phyloP scores from a whole-genome alignment of 2,888 invertebrate species.

The Chymomyza procnemis region DNA sequence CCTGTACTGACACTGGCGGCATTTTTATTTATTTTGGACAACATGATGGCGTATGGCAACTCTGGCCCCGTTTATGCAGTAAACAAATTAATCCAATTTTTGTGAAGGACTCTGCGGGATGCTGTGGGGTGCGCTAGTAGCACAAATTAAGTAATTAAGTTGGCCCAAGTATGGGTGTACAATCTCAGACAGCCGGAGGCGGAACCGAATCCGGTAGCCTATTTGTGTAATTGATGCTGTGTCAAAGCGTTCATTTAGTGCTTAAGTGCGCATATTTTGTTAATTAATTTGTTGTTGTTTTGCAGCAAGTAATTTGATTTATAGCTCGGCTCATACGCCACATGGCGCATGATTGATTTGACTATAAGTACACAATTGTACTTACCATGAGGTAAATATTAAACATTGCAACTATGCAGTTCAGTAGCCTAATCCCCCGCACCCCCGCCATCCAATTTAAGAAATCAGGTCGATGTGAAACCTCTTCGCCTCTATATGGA shows the following conservation, averaged over 20 bases:
- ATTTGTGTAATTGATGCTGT: constrained; percentile 65
- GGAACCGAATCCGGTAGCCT: background rate
- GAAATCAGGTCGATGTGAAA: no score
- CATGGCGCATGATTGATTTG: constrained; percentile 49
- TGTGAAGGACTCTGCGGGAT: constrained; percentile 18
- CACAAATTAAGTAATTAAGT: constrained; percentile 72
- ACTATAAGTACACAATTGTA: background rate
- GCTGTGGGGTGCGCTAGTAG: constrained; percentile 25
- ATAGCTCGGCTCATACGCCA: constrained; percentile 8
- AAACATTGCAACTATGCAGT: constrained; percentile 7
- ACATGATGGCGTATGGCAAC: background rate
- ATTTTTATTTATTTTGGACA: constrained; percentile 1
- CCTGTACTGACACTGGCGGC: constrained; percentile 12
- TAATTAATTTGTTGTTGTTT: constrained; percentile 35
- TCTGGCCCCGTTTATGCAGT: constrained; percentile 23
- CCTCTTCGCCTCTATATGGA: background rate
- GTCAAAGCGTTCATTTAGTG: constrained; percentile 67
- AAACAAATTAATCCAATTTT: constrained; percentile 71
- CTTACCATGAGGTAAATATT: constrained; percentile 5
- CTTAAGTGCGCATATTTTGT: constrained; percentile 46
- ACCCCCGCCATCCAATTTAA: no score
- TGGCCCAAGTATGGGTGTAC: background rate
- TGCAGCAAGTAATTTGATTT: constrained; percentile 25
- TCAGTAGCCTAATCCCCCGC: no score
- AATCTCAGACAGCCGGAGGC: background rate